Conservation (phyloP, 2,113 vertebrate species). For the Dicrurus megarhynchus region DNA sequence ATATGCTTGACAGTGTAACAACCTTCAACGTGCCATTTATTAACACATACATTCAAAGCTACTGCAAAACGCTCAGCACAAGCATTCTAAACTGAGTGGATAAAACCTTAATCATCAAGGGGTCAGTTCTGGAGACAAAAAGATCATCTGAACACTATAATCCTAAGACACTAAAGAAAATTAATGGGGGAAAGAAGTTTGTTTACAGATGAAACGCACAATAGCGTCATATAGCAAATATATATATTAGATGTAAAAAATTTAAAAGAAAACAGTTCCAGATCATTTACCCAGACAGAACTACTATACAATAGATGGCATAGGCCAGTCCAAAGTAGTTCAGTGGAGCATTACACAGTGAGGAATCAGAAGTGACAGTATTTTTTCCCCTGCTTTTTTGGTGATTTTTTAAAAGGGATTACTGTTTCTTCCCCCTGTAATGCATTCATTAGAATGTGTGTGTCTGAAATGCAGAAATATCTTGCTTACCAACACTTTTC, state of each 20-base stretch:
- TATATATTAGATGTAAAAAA: background rate
- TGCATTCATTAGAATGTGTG: background rate
- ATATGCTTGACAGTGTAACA: background rate
- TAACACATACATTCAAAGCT: background rate
- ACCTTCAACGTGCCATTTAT: background rate
- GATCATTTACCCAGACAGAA: background rate
- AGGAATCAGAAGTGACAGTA: background rate
- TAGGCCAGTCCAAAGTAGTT: background rate
- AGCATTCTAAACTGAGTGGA: background rate
- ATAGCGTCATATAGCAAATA: background rate
- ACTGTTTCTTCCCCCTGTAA: background rate
- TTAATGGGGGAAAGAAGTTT: background rate
- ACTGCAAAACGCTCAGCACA: background rate
- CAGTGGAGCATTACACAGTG: background rate
- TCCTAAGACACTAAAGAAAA: background rate
- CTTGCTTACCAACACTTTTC: slow-evolving; percentile 90
- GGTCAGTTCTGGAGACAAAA: background rate
- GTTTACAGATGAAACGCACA: background rate
- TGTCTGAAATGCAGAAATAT: slow-evolving; percentile 32
- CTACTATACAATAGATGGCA: background rate
- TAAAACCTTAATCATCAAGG: background rate
- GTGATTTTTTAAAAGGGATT: background rate
- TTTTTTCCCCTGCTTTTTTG: background rate
- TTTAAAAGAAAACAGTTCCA: slow-evolving; percentile 10
- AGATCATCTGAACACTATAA: background rate